Evolutionary conservation across 2,113 vertebrate species (phyloP).

Genomic region (Ophiodon elongatus): DNA sequence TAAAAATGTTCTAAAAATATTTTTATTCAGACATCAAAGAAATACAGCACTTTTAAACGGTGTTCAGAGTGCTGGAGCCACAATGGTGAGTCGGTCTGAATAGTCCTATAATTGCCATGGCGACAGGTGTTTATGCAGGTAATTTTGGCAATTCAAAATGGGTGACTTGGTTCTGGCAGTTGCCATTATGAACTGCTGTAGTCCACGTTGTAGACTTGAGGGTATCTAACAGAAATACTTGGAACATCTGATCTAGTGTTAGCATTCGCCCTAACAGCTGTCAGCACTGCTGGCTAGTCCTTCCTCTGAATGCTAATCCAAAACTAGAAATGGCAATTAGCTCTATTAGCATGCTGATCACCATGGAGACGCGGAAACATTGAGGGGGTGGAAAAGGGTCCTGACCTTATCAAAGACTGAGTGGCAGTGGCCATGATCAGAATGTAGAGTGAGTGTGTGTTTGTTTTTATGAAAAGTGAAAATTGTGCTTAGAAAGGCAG

Average conservation of each 20-base stretch:
- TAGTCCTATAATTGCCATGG: not conserved
- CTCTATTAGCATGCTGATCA: slow-evolving; percentile 76
- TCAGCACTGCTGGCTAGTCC: slow-evolving; percentile 1
- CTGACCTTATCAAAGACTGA: slow-evolving; percentile 78
- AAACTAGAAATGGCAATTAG: slow-evolving; percentile 68
- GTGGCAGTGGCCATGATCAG: slow-evolving; percentile 38
- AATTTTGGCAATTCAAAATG: too few relatives aligned
- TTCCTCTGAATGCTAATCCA: slow-evolving; percentile 67
- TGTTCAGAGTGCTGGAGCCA: not conserved
- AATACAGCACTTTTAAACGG: not conserved
- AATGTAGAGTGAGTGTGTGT: slow-evolving; percentile 58
- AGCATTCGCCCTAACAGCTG: slow-evolving; percentile 18
- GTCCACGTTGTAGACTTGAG: not conserved
- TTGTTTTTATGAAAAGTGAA: not conserved
- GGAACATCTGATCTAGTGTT: not conserved
- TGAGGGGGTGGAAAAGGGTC: slow-evolving; percentile 54
- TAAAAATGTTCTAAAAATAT: too few relatives aligned
- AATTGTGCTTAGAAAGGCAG: not conserved
- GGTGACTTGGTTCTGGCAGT: too few relatives aligned
- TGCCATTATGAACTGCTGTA: not conserved
- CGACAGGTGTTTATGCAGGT: slow-evolving; percentile 3
- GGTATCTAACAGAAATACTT: slow-evolving; percentile 10
- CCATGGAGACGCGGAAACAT: slow-evolving; percentile 54
- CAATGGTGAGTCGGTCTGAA: not conserved
- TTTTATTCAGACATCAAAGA: not conserved